Conservation (phyloP, 1,140 invertebrate species). For the Caenorhabditis tropicalis region DNA sequence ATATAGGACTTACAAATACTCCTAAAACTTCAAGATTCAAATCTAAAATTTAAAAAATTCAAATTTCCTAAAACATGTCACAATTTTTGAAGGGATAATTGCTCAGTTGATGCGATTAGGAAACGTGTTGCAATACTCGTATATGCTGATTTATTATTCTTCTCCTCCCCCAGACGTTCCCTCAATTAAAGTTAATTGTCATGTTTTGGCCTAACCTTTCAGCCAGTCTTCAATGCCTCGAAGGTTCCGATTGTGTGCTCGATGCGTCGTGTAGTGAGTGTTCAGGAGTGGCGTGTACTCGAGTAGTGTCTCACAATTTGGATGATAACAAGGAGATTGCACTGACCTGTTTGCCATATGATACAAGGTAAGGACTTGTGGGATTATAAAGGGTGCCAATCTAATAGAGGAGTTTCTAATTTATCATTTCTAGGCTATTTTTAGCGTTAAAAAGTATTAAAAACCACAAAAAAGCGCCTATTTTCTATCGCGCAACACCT, state of each 20-base stretch:
- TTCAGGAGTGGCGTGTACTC: conserved; percentile 44
- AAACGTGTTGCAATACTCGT: neutral
- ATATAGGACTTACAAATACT: no score
- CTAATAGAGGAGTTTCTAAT: no score
- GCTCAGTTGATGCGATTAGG: neutral
- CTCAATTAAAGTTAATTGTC: no score
- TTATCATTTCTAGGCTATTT: no score
- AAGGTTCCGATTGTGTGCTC: conserved; percentile 49
- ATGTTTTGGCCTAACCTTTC: neutral
- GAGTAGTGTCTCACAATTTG: conserved; percentile 43
- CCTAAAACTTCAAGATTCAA: no score
- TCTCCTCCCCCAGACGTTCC: neutral
- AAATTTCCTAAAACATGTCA: no score
- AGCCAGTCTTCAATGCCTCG: conserved; percentile 45
- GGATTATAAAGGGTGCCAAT: neutral
- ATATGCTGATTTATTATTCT: no score
- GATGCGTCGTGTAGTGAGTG: conserved; percentile 47
- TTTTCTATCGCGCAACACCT: no score
- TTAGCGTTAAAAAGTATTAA: neutral
- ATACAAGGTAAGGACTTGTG: conserved; percentile 35
- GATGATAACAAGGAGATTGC: conserved; percentile 53
- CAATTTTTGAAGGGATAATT: conserved; percentile 26
- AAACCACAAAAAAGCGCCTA: no score
- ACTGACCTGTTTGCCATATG: conserved; percentile 42
- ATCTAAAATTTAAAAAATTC: no score